Conservation (phyloP, 2,113 vertebrate species). For the Phyllopteryx taeniolatus region DNA sequence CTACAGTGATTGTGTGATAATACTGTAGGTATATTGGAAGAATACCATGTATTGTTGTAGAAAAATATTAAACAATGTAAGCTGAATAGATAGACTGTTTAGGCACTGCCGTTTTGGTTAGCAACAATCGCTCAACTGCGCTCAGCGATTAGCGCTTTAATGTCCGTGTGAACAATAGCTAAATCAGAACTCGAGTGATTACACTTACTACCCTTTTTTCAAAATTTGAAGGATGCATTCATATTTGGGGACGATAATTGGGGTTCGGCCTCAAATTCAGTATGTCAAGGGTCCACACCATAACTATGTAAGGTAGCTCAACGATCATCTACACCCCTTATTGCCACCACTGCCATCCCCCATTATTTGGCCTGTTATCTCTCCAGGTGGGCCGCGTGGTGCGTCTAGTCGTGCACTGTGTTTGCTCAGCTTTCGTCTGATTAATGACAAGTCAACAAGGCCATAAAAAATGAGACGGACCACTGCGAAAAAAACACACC, state of each 20-base stretch:
- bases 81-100: no score
- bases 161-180: no score
- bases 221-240: not conserved
- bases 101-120: no score
- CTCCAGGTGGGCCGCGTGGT: not conserved
- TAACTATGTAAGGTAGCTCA: not conserved
- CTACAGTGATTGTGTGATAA: no score
- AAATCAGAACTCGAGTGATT: no score
- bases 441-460: slow-evolving; percentile 1
- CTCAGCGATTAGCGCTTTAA: no score
- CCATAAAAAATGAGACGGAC: slow-evolving; percentile 8
- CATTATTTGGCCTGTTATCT: slow-evolving; percentile 1
- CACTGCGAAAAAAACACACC: slow-evolving; percentile 18
- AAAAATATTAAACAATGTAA: no score
- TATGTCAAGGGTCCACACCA: not conserved
- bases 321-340: not conserved
- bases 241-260: not conserved
- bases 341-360: not conserved
- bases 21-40: no score
- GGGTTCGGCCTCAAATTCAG: not conserved
- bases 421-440: slow-evolving; percentile 7
- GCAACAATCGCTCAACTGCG: no score
- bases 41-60: no score
- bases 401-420: not conserved
- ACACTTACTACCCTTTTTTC: no score